Evolutionary conservation across 64 coral and sea anemone genomes (phyloP).

Genomic region (Actinia equina): DNA sequence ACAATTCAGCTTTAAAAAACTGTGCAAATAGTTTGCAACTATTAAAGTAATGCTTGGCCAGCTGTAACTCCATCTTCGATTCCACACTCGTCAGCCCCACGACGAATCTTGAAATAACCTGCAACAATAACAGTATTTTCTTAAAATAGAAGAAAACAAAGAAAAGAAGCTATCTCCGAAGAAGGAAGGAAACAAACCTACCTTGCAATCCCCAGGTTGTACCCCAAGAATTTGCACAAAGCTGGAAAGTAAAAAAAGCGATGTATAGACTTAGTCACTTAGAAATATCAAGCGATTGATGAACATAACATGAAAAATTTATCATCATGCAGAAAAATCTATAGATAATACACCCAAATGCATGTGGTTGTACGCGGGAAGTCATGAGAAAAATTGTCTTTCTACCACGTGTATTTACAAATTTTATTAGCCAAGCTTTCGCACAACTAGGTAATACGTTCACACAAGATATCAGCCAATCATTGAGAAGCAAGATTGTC

Average conservation of each 20-base stretch:
- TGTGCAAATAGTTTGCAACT: not conserved
- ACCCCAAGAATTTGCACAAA: constrained; percentile 95
- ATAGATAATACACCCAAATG: too few species aligned
- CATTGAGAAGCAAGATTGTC: too few species aligned
- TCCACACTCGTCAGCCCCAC: constrained; percentile 62
- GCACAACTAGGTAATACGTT: too few species aligned
- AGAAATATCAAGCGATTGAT: not conserved
- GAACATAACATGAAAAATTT: too few species aligned
- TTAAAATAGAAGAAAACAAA: too few species aligned
- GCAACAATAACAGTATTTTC: not conserved
- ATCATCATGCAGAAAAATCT: too few species aligned
- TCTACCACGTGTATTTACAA: too few species aligned
- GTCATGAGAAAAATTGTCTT: too few species aligned
- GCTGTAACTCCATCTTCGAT: constrained; percentile 69
- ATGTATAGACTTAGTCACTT: not conserved
- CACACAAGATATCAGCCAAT: too few species aligned
- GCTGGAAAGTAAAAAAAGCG: constrained; percentile 35
- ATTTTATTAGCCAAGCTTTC: too few species aligned
- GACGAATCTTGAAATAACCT: constrained; percentile 70
- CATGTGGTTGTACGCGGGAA: too few species aligned
- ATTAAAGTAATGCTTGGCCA: constrained; percentile 30
- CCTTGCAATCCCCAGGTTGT: constrained; percentile 56
- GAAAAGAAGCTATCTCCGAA: too few species aligned
- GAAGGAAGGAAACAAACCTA: not conserved
- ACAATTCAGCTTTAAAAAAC: not conserved